Conservation (phyloP, 2,797 vertebrate species). For the Euphonia xanthogaster region DNA sequence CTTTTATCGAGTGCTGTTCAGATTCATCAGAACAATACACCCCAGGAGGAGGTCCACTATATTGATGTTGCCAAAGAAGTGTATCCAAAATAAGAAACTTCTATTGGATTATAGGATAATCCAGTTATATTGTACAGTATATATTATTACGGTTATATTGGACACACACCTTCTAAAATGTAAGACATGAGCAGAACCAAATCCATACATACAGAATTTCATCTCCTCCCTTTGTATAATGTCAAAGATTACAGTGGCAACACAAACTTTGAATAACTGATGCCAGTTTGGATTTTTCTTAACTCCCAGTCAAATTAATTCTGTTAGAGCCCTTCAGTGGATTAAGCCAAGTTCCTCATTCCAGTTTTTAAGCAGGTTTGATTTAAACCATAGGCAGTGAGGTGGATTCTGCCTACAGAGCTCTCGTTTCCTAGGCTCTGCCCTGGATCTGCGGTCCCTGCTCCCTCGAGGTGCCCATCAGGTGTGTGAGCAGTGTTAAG, state of each 20-base stretch:
- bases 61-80: background rate
- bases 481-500: background rate
- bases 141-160: background rate
- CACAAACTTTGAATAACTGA: background rate
- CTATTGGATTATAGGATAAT: background rate
- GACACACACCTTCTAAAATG: background rate
- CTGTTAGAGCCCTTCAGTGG: background rate
- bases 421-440: background rate
- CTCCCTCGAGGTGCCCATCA: accelerated
- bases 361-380: background rate
- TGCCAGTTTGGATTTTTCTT: background rate
- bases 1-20: accelerated
- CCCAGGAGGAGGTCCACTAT: background rate
- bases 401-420: background rate
- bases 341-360: background rate
- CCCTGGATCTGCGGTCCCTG: background rate
- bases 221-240: background rate
- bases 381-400: background rate
- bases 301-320: background rate
- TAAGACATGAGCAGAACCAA: background rate
- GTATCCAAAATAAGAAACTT: background rate
- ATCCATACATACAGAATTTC: background rate
- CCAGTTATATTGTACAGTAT: background rate
- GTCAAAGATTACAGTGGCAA: background rate
- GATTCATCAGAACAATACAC: background rate